Evolutionary conservation across 2,888 invertebrate genomes (phyloP), one percentile per base, ranked within the genome.

Genomic region (Trilocha varians): DNA sequence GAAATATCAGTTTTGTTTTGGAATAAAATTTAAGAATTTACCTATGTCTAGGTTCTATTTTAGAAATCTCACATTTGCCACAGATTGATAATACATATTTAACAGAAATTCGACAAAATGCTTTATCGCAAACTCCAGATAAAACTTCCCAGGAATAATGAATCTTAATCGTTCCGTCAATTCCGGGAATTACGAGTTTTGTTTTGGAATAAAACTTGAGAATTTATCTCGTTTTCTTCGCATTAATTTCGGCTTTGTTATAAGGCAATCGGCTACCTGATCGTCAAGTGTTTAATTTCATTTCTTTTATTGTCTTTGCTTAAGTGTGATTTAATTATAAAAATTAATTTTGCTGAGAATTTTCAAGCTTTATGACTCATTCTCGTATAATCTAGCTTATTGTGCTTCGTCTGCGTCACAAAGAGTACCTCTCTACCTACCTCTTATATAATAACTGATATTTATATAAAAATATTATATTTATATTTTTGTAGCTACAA

Each of bases 81-180:
- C 73, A 59, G 57, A 67, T 62, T 63, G 69, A 65, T 79, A 82
- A 82, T 80, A 78, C 75, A 77, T 78, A 72, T 82, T 82, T 80
- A 80, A 82, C 69, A 60, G 70, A 78, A 82, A 83, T 80, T 76
- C 73, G 75, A 75, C 80, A 78, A 83, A 83, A 83, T 83, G 82
- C 78, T 84, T 84, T 84, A 84, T 83, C 77, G 78, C 80, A 71
- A 62, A 61, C 66, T 65, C 65, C 60, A 78, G 82, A 83, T 83
- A 82, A 83, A 83, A 84, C 82, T 84, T 83, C 74, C 77, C 73
- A 78, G 65, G 77, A 77, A 78, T 82, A 83, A 83, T 83, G 84
- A 83, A 82, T 83, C 82, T 77, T 79, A 82, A 80, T 79, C 77
- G 74, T 65, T 62, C 66, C 70, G 77, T 72, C 78, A 75, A 83